Conservation (phyloP, 2,797 vertebrate species). For the Pseudomugil tenellus region DNA sequence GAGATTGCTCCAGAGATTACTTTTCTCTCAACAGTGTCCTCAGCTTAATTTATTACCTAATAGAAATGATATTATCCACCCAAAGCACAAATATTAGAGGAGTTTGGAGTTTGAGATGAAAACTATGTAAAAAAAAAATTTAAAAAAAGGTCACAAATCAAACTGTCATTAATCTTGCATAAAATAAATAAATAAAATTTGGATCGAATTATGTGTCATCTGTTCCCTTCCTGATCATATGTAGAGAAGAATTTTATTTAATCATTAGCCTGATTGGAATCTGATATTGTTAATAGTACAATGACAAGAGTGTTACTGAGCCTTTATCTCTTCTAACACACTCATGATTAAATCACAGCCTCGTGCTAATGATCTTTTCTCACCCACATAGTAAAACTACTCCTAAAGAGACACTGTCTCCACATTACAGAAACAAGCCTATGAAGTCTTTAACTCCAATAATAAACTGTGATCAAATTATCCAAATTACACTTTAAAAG, state of each 20-base stretch:
- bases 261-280: constrained; percentile 19
- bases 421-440: constrained; percentile 36
- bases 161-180: not conserved
- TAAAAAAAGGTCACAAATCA: not conserved
- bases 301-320: constrained; percentile 15
- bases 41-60: constrained; percentile 10
- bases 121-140: not conserved
- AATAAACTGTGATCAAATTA: constrained; percentile 54
- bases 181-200: not conserved
- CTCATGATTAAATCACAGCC: constrained; percentile 59
- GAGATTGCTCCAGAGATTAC: constrained; percentile 40
- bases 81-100: constrained; percentile 8
- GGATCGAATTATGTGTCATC: too few species aligned
- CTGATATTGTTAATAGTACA: constrained; percentile 26
- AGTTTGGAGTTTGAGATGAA: not conserved
- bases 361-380: constrained; percentile 46
- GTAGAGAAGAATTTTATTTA: not conserved
- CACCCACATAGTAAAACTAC: constrained; percentile 44
- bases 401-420: constrained; percentile 48
- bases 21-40: constrained; percentile 29
- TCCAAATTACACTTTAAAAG: constrained; percentile 45
- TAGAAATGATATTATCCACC: constrained; percentile 32
- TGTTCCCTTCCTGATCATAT: not conserved
- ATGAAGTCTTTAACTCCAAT: constrained; percentile 27
- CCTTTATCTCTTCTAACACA: constrained; percentile 55